Evolutionary conservation across 2,797 vertebrate species (phyloP), one percentile per base, ranked within the genome.

Genomic region (Agapornis canus): DNA sequence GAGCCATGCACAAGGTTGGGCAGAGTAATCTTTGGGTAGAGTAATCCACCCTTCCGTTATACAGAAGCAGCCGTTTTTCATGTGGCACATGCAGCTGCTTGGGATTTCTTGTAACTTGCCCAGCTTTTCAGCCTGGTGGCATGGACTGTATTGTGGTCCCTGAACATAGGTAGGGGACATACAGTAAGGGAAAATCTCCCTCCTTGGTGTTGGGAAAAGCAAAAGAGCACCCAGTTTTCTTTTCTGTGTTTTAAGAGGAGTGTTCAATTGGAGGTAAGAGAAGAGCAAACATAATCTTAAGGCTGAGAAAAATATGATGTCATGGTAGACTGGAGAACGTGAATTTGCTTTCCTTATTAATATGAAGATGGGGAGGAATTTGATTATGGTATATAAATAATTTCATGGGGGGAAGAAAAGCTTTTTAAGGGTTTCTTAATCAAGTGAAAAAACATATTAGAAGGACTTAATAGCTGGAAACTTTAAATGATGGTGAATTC

Each of bases 391-490:
- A 61, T 91, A 76, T 80, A 94, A 94, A 72, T 95, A 29, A 80
- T 95, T 91, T 87, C 39, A 32, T 64, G 27, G 63, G n/a, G 20
- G 87, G 79, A 90, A 72, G 60, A 86, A 94, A 91, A 43, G 25
- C 37, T 93, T 93, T 90, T 89, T 78, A 87, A 91, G 45, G 57
- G 57, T 72, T 91, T 85, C 82, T 94, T 94, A 92, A 89, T 94
- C 82, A 90, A 89, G 79, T 89, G 75, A 90, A 93, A 90, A 70
- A 94, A 71, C 0, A 5, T 57, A 73, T 43, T 89, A 85, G 81
- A 85, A 71, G 54, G 42, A 65, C 52, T 80, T 89, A 90, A 83
- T 89, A 91, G 45, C 64, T 91, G 69, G 42, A 89, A 94, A 72
- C 37, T 81, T 89, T 61, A 82, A 85, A 84, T 94, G 3, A 6